Evolutionary conservation across 1,140 invertebrate genomes (phyloP), one percentile per base, ranked within the genome.

Genomic region (Leptinotarsa undecemlineata): DNA sequence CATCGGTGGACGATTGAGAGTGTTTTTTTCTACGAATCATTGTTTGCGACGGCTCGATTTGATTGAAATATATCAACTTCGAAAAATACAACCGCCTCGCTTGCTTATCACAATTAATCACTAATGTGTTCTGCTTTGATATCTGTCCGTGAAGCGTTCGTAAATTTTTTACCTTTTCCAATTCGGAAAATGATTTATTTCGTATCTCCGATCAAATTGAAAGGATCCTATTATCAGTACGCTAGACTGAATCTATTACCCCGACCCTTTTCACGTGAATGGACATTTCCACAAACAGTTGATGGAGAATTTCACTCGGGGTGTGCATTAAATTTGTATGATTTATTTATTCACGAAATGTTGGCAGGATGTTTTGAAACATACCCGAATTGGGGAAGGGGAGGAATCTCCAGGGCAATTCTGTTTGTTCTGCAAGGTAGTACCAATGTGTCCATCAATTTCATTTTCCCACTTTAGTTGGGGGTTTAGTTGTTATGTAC

Each of bases 71-170:
- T 81, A 81, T 81, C 79, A 80, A 80, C 76, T 78, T 73, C 75
- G 79, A 80, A 80, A 79, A 80, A 79, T 81, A 76, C 77, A 67
- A 73, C 78, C 77, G 77, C 75, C 75, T 75, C 78, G 77, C 64
- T 77, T 80, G 80, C 80, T 81, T 81, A 81, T 81, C 80, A 77
- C 80, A 79, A 81, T 81, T 79, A 81, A 81, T 81, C 81, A 81
- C 79, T 79, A 81, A 77, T 79, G 76, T 74, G 74, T 72, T 71
- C 67, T 61, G 74, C 72, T 77, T 77, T 76, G 79, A 78, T 81
- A 79, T 76, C 77, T 80, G 79, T 77, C 79, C 73, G 79, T 73
- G 75, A 78, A 75, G 72, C 63, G 74, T 75, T 70, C 66, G 48
- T 72, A 60, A 74, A 73, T 79, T 78, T 78, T 78, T 77, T 78